Percentiles rank a stretch among this genome's conserved stretches.
Conservation (phyloP, 2,797 vertebrate species). For the Dicrostonyx torquatus region DNA sequence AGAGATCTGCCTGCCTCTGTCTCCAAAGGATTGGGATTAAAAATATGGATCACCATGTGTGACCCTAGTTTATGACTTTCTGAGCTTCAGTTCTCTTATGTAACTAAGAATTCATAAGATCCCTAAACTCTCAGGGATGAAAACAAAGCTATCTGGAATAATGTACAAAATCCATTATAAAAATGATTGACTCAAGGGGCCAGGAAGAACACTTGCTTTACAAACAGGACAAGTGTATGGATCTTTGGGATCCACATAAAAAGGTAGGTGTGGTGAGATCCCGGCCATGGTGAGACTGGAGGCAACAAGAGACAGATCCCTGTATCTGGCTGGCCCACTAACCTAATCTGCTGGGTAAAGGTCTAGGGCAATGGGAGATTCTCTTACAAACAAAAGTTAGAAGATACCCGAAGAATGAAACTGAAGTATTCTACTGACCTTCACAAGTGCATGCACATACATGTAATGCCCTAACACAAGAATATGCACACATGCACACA, state of each 20-base stretch:
- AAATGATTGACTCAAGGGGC: background rate
- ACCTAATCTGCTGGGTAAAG: background rate
- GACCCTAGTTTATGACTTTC: background rate
- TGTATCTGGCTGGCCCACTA: background rate
- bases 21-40: too few species aligned
- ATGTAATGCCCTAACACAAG: too few species aligned
- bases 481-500: background rate
- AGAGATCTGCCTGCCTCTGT: background rate
- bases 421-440: background rate
- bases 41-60: background rate
- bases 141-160: background rate
- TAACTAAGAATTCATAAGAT: background rate
- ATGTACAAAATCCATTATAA: background rate
- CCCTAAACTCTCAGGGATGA: too few species aligned
- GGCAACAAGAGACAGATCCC: background rate
- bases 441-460: too few species aligned
- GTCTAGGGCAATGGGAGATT: background rate
- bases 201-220: background rate
- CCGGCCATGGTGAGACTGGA: background rate
- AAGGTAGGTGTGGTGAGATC: background rate
- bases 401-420: background rate
- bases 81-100: background rate
- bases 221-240: too few species aligned
- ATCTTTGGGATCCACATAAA: background rate
- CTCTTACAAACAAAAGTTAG: background rate